These are phyloP conservation scores for Eutolmus rufibarbis DNA, from an alignment of 2,888 invertebrate genomes.

Conservation along the genomic window DNA sequence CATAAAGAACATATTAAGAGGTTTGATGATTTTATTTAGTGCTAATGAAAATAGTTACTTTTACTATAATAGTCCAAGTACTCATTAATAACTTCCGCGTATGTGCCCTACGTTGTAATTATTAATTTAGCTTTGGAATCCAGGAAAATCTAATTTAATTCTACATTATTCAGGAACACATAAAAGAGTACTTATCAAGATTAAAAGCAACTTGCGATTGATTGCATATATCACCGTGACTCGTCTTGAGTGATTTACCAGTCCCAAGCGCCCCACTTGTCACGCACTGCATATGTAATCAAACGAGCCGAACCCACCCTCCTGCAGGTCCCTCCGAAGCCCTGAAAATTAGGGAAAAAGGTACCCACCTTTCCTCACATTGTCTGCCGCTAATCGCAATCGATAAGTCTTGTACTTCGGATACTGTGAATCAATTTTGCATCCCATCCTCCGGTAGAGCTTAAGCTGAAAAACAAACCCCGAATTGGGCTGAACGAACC, in stretches of 20 bases:
- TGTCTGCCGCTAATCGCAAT: conserved; percentile 80
- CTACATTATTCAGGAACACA: background rate
- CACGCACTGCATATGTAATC: background rate
- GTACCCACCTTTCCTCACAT: conserved; percentile 73
- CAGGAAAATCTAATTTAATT: background rate
- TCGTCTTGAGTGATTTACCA: background rate
- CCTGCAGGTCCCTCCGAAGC: too few relatives aligned
- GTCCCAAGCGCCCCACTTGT: background rate
- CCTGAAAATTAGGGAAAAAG: background rate
- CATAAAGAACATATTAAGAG: too few relatives aligned
- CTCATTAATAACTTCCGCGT: background rate
- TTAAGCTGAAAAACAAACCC: conserved; percentile 83
- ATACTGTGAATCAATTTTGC: conserved; percentile 72
- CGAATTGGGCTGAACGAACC: conserved; percentile 78
- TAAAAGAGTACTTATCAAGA: background rate
- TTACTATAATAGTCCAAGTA: too few relatives aligned
- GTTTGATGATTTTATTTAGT: too few relatives aligned
- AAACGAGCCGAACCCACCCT: background rate
- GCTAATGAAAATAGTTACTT: too few relatives aligned
- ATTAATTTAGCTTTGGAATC: background rate
- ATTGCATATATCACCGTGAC: background rate
- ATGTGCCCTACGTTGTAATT: too few relatives aligned
- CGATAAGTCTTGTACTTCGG: conserved; percentile 78
- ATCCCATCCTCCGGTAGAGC: conserved; percentile 81
- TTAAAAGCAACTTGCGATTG: background rate